Evolutionary conservation across 2,888 invertebrate species (phyloP), one percentile per base, ranked within the genome.

Genomic region (Coleophora flavipennella): DNA sequence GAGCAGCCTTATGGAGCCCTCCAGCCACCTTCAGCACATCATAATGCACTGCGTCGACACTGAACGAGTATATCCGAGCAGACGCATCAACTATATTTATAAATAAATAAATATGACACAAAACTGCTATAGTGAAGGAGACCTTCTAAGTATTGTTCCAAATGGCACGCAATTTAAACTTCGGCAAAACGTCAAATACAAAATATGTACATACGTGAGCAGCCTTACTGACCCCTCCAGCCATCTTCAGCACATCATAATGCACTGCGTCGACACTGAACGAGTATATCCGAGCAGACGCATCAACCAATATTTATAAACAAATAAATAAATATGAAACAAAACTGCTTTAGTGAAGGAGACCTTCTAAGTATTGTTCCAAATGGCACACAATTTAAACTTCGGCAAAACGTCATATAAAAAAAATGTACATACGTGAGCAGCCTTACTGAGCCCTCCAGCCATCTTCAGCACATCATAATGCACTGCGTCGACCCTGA

Each of bases 21-120:
- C 90, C 89, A 1, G 90, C 90, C 78, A 96, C 91, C 61, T 93
- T 92, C 48, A 94, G 77, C 1, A 92, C 91, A 61, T 94, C 93
- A 33, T 89, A 86, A 66, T 96, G 92, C 8, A 96, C 88, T 29
- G 91, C 91, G 70, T 97, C 96, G 0, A 97, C 96, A 43, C 96
- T 87, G 44, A 91, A 89, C 0, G 94, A 91, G 70, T 96, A 96
- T 38, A 96, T 95, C 64, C 94, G 93, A 1, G 94, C 90, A 8
- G 95, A 93, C 0, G 95, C 95, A 67, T 96, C 96, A 36, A 97
- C 77, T 1, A 96, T n/a, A n/a, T n/a, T n/a, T n/a, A n/a, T n/a
- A n/a, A n/a, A n/a, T n/a, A n/a, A n/a, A n/a, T n/a, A n/a, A n/a
- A n/a, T n/a, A n/a, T n/a, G n/a, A n/a, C n/a, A n/a, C n/a, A n/a